Conservation (phyloP, 1,140 invertebrate species). For the Eueides isabella region DNA sequence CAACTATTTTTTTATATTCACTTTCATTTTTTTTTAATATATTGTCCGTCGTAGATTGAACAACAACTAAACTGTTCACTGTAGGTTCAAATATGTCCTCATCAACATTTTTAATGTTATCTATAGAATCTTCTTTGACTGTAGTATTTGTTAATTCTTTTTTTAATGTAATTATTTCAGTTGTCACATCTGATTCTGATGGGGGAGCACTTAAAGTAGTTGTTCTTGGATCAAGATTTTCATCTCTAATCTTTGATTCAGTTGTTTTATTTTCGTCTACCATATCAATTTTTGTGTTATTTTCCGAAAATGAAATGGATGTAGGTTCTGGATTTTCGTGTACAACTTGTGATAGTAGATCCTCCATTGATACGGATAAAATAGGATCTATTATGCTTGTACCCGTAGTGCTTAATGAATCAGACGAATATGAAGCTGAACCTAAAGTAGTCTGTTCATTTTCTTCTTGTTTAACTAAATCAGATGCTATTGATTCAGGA, state of each 20-base stretch:
- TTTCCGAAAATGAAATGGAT: constrained; percentile 23
- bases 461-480: constrained; percentile 12
- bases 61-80: neutral
- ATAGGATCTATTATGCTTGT: constrained; percentile 61
- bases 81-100: neutral
- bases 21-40: neutral
- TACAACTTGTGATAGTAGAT: constrained; percentile 71
- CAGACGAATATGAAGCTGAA: neutral
- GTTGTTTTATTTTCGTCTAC: neutral
- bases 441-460: constrained; percentile 14
- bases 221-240: neutral
- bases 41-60: neutral
- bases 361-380: constrained; percentile 73
- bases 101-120: neutral
- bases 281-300: constrained; percentile 25
- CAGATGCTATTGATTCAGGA: neutral
- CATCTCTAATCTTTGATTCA: neutral
- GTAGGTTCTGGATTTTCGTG: constrained; percentile 45
- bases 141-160: neutral
- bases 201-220: neutral
- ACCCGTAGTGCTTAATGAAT: constrained; percentile 34
- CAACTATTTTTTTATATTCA: neutral
- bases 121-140: neutral
- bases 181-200: neutral
- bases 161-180: neutral